Evolutionary conservation across 2,888 invertebrate species (phyloP).

Genomic region (Pomacea canaliculata): DNA sequence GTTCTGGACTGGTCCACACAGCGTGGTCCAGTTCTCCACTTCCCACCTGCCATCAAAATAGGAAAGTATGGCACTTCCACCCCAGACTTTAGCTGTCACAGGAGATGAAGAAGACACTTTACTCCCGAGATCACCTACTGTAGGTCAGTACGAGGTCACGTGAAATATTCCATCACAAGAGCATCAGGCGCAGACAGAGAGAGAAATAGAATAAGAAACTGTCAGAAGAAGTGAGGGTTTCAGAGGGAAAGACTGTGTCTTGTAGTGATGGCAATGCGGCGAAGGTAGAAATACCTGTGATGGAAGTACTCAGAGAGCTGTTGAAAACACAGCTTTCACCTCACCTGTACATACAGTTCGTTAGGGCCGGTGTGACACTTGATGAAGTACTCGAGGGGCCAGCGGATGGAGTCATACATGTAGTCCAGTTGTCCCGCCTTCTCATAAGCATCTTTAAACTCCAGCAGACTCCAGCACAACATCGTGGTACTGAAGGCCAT

Average conservation of each 20-base stretch:
- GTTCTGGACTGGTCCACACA: slow-evolving; percentile 77
- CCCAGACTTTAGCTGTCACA: background rate
- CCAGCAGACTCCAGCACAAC: slow-evolving; percentile 48
- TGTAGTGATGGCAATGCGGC: no score
- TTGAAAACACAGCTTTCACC: background rate
- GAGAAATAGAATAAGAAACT: background rate
- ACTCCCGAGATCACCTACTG: background rate
- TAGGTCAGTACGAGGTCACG: background rate
- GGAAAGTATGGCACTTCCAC: no score
- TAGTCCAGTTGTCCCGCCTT: slow-evolving; percentile 43
- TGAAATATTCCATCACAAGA: background rate
- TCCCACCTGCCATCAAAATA: slow-evolving; percentile 43
- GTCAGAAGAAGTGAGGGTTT: no score
- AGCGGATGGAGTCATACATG: slow-evolving; percentile 69
- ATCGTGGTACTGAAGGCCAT: slow-evolving; percentile 51
- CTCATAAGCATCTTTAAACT: slow-evolving; percentile 45
- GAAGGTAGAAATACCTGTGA: no score
- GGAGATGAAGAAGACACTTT: background rate
- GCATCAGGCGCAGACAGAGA: background rate
- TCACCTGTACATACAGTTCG: slow-evolving; percentile 69
- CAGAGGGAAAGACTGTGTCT: no score
- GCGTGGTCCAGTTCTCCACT: slow-evolving; percentile 73
- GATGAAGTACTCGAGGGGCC: slow-evolving; percentile 76
- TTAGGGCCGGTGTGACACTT: slow-evolving; percentile 69
- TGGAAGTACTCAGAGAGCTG: no score